Conservation (phyloP, 2,888 invertebrate genomes). For the Polydesmus complanatus region DNA sequence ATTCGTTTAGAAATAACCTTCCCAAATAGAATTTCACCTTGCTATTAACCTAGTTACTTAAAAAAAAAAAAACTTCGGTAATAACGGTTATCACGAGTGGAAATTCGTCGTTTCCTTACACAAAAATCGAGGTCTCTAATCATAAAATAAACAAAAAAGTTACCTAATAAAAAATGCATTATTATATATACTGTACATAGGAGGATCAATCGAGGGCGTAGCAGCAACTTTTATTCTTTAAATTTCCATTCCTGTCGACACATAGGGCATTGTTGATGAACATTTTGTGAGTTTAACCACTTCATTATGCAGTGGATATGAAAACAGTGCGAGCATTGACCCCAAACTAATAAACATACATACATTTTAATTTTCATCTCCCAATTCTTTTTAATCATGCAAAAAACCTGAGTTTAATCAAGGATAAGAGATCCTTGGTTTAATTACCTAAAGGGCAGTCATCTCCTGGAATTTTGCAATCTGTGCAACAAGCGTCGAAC, state of each 20-base stretch:
- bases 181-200: too few species aligned
- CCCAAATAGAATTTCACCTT: too few species aligned
- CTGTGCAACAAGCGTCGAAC: conserved; percentile 95
- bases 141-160: too few species aligned
- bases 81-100: too few species aligned
- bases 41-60: too few species aligned
- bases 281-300: conserved; percentile 76
- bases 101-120: too few species aligned
- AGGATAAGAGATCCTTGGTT: not conserved
- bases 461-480: conserved; percentile 93
- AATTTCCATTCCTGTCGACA: conserved; percentile 99
- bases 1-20: too few species aligned
- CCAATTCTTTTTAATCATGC: not conserved
- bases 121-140: too few species aligned
- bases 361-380: not conserved
- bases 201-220: too few species aligned
- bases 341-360: conserved; percentile 57
- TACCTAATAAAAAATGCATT: too few species aligned
- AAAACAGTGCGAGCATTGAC: conserved; percentile 96
- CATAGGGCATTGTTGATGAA: conserved; percentile 52
- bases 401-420: not conserved
- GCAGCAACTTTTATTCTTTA: conserved; percentile 55
- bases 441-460: conserved; percentile 71
- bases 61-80: too few species aligned
- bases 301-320: conserved; percentile 99